Evolutionary conservation across 1,140 invertebrate species (phyloP).

Genomic region (Meloidogyne exigua): DNA sequence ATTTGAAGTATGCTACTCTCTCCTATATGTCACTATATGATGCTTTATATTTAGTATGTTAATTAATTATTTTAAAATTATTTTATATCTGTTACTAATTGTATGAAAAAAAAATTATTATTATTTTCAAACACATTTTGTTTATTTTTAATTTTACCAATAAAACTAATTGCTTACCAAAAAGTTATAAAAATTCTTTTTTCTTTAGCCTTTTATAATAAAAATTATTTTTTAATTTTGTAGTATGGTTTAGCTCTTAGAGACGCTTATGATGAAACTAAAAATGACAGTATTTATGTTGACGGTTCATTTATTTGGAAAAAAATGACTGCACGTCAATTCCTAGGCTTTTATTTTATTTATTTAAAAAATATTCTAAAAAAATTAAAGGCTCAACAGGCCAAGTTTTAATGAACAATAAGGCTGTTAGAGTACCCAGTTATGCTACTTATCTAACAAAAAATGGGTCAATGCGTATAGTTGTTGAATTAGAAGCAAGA

Average conservation of each 20-base stretch:
- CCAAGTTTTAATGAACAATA: slow-evolving; percentile 63
- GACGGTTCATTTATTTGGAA: slow-evolving; percentile 56
- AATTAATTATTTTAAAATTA: neutral
- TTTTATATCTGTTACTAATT: no score
- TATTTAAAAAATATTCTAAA: neutral
- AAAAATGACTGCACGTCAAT: slow-evolving; percentile 62
- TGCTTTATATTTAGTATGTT: slow-evolving; percentile 55
- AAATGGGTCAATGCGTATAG: slow-evolving; percentile 59
- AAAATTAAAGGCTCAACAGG: slow-evolving; percentile 48
- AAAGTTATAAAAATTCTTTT: no score
- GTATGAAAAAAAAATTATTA: no score
- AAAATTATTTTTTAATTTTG: no score
- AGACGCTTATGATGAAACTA: slow-evolving; percentile 60
- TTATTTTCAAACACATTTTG: no score
- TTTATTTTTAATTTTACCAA: no score
- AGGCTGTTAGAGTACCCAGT: slow-evolving; percentile 60
- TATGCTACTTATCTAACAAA: slow-evolving; percentile 56
- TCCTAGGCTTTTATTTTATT: slow-evolving; percentile 44
- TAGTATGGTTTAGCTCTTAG: slow-evolving; percentile 57
- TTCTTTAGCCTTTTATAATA: neutral
- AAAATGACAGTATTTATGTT: slow-evolving; percentile 50
- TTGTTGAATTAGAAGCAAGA: slow-evolving; percentile 57
- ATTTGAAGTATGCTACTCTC: slow-evolving; percentile 60
- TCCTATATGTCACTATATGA: slow-evolving; percentile 62
- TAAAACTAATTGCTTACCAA: no score